Percentiles rank a stretch among this genome's conserved stretches.
Evolutionary conservation across 2,888 invertebrate species (phyloP).

Genomic region (Caenorhabditis becei): DNA sequence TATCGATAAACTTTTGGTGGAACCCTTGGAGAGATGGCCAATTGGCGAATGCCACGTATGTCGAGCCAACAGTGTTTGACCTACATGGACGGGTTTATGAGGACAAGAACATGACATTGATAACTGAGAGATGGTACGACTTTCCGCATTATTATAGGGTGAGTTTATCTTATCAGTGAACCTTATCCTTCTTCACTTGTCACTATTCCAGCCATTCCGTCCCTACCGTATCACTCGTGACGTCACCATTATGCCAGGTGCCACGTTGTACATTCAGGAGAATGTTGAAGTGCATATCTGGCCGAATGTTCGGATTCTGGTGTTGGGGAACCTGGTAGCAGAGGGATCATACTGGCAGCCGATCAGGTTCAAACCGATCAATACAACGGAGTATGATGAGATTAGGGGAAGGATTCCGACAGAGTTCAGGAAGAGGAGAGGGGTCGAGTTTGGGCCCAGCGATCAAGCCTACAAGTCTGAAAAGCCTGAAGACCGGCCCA

Average conservation of each 20-base stretch:
- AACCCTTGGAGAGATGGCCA: conserved; percentile 75
- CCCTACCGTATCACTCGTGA: conserved; percentile 92
- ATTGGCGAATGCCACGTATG: conserved; percentile 65
- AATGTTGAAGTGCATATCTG: conserved; percentile 91
- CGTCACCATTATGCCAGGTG: conserved; percentile 96
- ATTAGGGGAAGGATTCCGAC: conserved; percentile 69
- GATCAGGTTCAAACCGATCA: conserved; percentile 81
- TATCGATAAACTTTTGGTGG: conserved; percentile 81
- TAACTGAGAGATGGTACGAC: conserved; percentile 73
- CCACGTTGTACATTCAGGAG: conserved; percentile 90
- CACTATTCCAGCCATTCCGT: conserved; percentile 64
- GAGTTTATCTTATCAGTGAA: background rate
- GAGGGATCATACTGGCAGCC: conserved; percentile 87
- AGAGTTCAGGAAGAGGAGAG: conserved; percentile 64
- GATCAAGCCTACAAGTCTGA: too few relatives aligned
- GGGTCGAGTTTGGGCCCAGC: too few relatives aligned
- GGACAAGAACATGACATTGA: conserved; percentile 74
- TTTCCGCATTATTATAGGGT: conserved; percentile 74
- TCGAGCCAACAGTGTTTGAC: conserved; percentile 76
- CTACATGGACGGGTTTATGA: conserved; percentile 79
- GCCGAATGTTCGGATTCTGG: conserved; percentile 87
- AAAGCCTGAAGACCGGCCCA: too few relatives aligned
- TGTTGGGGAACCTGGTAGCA: conserved; percentile 92
- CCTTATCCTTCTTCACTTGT: background rate
- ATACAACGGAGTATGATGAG: conserved; percentile 79